Percentiles rank a stretch among this genome's conserved stretches.
These are phyloP conservation scores for Mayetiola destructor DNA, from an alignment of 2,888 invertebrate genomes.

Conservation along the genomic window DNA sequence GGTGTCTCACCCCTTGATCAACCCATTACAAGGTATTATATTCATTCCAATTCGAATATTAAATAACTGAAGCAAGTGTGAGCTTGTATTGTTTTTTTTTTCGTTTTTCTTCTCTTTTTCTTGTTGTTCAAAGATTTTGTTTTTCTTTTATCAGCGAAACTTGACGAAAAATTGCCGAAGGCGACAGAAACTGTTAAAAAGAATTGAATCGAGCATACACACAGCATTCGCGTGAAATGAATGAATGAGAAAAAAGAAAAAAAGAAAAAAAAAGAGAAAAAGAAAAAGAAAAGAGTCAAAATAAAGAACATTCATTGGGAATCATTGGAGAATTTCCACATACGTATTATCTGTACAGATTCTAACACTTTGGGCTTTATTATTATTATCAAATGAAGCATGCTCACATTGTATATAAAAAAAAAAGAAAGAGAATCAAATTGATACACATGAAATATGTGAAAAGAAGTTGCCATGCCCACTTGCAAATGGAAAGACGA, in stretches of 20 bases:
- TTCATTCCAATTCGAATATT: too few species aligned
- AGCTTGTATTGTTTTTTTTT: too few species aligned
- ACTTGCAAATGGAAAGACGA: conserved; percentile 4
- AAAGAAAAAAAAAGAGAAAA: not conserved
- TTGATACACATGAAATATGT: conserved; percentile 7
- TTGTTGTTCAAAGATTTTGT: too few species aligned
- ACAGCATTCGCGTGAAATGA: not conserved
- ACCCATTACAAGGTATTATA: too few species aligned
- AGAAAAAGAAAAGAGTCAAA: not conserved
- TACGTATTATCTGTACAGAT: too few species aligned
- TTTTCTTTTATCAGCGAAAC: too few species aligned
- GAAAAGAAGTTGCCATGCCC: not conserved
- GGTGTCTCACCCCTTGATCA: too few species aligned
- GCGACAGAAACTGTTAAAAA: not conserved
- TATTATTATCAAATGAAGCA: conserved; percentile 11
- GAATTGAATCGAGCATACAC: not conserved
- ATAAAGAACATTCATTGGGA: conserved; percentile 2
- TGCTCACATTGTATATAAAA: not conserved
- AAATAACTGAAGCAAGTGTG: too few species aligned
- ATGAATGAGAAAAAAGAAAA: not conserved
- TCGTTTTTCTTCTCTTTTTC: too few species aligned
- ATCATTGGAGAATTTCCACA: not conserved
- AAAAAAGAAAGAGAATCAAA: conserved; percentile 1
- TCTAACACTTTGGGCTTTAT: not conserved
- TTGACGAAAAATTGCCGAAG: conserved; percentile 9